Evolutionary conservation across 2,113 vertebrate genomes (phyloP), one percentile per base, ranked within the genome.

Genomic region (Otocyon megalotis): DNA sequence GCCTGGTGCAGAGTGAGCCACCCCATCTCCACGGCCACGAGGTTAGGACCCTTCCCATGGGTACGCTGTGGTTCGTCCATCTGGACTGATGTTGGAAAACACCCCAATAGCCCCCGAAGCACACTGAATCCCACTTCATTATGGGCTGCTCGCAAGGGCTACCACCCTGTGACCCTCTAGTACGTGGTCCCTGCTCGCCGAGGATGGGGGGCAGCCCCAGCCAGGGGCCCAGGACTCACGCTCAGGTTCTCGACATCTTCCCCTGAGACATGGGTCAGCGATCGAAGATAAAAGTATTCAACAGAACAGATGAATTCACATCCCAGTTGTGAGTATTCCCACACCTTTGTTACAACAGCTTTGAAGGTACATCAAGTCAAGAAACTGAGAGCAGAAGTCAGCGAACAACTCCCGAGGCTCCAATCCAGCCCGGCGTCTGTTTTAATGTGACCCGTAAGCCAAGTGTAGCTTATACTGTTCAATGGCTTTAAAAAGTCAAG

Each of bases 141-240:
- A 3, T 28, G 11, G 43, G 19, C 56, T 30, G 1, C 8, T 17
- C 0, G 48, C 5, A 20, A 30, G 22, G 28, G 77, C 54, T 15
- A 17, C 77, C 26, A 8, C 26, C 37, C 2, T 14, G 54, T 53
- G 35, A 89, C 71, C 71, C 58, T 60, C 30, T 13, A 30, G 15
- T 6, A 19, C 4, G 0, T 0, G 0, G 2, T 43, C 84, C 56
- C 58, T 82, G 3, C 88, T 63, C 20, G n/a, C 56, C 50, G 65
- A 62, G 28, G 3, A 60, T 32, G 5, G 2, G 0, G 5, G 2
- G 0, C 8, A 7, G 15, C 7, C 69, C 22, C 2, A 12, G 54
- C 8, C 56, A 22, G 58, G 67, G 37, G 2, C 1, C 2, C 53
- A 14, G n/a, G 2, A 72, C 14, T 48, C 43, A 16, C 1, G 0